Base-by-base conservation (phyloP, 2,888 invertebrate genomes). In the Brachypalpus laphriformis region DNA sequence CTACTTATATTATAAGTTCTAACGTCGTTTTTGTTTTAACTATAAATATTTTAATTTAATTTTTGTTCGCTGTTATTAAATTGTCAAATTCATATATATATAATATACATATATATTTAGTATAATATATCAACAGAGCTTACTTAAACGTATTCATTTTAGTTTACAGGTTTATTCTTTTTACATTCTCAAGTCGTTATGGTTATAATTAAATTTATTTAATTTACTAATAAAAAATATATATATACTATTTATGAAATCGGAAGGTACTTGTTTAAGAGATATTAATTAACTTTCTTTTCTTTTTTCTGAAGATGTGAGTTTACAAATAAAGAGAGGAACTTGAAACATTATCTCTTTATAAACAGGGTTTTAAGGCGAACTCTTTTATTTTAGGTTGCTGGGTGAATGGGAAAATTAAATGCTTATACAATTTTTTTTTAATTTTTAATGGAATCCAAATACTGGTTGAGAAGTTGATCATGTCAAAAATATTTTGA, bases 261-360 rank as follows among this genome's bases (percentile, higher is more conserved):
- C 72, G 83, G 80, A 80, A 80, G 83, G 80, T 80, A 83, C 80
- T 83, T 83, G 63, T 80, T 78, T 63, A 82, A 82, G 66, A 77
- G 47, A 65, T 57, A 54, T 71, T 57, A 31, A 40, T 37, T 47
- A 31, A 37, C 34, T 37, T 47, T 56, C 31, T 16, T 59, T 20
- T 37, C 31, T 40, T 16, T 59, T 20, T 37, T 42, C 47, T 28
- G 49, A 59, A 56, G 28, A 54, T 66, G 18, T 47, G 42, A 37
- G 45, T 63, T 45, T 45, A 42, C 16, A 82, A 82, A 61, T 34
- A 18, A 56, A 56, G 25, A 83, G 68, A 83, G 71, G 82, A 83
- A 74, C 72, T 78, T 78, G 40, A 59, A 77, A 66, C 3, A 76
- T 42, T 76, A n/a, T 45, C 34, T 49, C 5, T 56, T 70, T 28